Base-by-base conservation (phyloP, 2,888 invertebrate species). In the Trichogramma dendrolimi region DNA sequence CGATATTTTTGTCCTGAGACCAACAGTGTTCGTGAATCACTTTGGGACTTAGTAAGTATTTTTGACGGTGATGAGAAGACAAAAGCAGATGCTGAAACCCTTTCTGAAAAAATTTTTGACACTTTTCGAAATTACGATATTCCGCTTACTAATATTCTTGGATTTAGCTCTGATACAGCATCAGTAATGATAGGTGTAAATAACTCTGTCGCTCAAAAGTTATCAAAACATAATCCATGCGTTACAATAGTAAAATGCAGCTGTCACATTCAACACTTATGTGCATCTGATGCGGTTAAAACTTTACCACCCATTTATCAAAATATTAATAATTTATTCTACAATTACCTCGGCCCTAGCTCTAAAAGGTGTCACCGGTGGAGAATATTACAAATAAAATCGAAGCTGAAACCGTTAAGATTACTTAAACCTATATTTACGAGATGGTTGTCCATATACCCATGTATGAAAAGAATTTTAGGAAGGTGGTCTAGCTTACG, bases 191-290 rank as follows among this genome's bases (percentile, higher is more conserved):
- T 2, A 14, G 14, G 14, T 14, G 14, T 14, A 14, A 14, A 14
- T 14, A 14, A 14, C 14, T 14, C 14, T 14, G 14, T 14, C 14
- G 14, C 71, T 11, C 65, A 61, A 27, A 52, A 70, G 60, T 67
- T 73, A 40, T 58, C 39, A 5, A 7, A 58, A 38, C 40, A 54
- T 0, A 67, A 56, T 58, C 69, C 71, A 3, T 71, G 70, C 39
- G 70, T 70, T 8, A 60, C 39, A 6, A 69, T 71, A 44, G 54
- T 69, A 0, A 73, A 73, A 67, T 77, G 73, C 49, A 56, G 73
- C 14, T 75, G 73, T 51, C 75, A 76, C 63, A 73, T 72, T 1
- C 43, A 71, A 55, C 72, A 73, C 64, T 58, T 76, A 10, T 75
- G 73, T 55, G 72, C 72, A 40, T 71, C 69, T 60, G 67, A 71